Base-by-base conservation (phyloP, 2,113 vertebrate genomes). In the Lagopus muta region DNA sequence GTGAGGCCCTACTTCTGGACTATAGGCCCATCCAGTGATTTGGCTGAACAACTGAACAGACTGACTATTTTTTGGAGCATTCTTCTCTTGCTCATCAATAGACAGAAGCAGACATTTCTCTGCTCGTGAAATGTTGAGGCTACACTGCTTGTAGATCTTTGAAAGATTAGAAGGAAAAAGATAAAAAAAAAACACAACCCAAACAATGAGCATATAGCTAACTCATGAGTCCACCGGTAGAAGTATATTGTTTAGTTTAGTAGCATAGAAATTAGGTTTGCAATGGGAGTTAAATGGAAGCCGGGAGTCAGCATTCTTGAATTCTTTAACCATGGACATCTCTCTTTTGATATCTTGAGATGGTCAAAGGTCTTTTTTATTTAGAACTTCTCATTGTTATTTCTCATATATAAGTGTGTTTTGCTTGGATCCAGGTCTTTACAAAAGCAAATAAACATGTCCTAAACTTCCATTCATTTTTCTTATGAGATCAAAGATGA, bases 341-440 rank as follows among this genome's bases (percentile, higher is more conserved):
- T 95, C 57, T 71, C 43, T 2, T 89, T 86, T 67, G n/a, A 28
- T 94, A 43, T 64, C 82, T 86, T 82, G 32, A 1, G 3, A 61
- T 88, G 55, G 28, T 88, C 55, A 87, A 75, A 89, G 60, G 77
- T 85, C 61, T 69, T 91, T n/a, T 77, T 67, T 89, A 0, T 85
- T 76, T 94, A 72, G 52, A 93, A 61, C 73, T 47, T 82, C 71
- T 85, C 54, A 6, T 72, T 89, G 65, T 95, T 91, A 62, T 71
- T 94, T 92, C 70, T 61, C 34, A 77, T 55, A 55, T 88, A 25
- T 48, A 72, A 60, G 27, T 30, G 36, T 74, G 70, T 90, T 97
- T 97, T 90, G 30, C 60, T 93, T 95, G 91, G 76, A 94, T 90
- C 45, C 48, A 82, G 70, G 65, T 66, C 83, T 96, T 90, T 93